phyloP scores from a whole-genome alignment of 1,140 invertebrate genomes.

The Globodera rostochiensis region DNA sequence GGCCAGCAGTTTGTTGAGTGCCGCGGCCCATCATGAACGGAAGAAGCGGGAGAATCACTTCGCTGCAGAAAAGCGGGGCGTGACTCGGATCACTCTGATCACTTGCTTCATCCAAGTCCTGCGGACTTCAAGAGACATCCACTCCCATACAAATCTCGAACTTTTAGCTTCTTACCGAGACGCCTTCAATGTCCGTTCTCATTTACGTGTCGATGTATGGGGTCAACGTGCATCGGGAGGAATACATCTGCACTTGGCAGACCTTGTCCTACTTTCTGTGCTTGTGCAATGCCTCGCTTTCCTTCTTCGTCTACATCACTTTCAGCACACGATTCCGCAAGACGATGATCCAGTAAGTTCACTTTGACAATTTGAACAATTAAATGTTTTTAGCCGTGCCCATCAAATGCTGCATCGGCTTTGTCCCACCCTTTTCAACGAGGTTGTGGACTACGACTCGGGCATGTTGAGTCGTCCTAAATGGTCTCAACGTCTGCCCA shows the following conservation, averaged over 20 bases:
- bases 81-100: constrained; percentile 59
- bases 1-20: not conserved
- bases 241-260: constrained; percentile 50
- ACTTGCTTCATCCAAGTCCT: constrained; percentile 51
- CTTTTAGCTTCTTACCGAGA: constrained; percentile 50
- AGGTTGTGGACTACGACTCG: not conserved
- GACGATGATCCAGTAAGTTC: constrained; percentile 43
- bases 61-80: constrained; percentile 55
- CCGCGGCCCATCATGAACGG: constrained; percentile 11
- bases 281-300: constrained; percentile 58
- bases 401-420: constrained; percentile 20
- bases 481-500: constrained; percentile 8
- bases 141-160: too few relatives aligned
- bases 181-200: constrained; percentile 57
- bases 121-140: not conserved
- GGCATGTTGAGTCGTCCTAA: constrained; percentile 1
- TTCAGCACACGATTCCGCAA: constrained; percentile 57
- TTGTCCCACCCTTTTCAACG: constrained; percentile 9
- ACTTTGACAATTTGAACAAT: not conserved
- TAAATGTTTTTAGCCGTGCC: constrained; percentile 21
- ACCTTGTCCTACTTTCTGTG: constrained; percentile 56
- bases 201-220: constrained; percentile 48
- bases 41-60: constrained; percentile 31
- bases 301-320: constrained; percentile 61
- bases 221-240: constrained; percentile 44